Base-by-base conservation (phyloP, 2,113 vertebrate species). In the Lepisosteus oculatus region DNA sequence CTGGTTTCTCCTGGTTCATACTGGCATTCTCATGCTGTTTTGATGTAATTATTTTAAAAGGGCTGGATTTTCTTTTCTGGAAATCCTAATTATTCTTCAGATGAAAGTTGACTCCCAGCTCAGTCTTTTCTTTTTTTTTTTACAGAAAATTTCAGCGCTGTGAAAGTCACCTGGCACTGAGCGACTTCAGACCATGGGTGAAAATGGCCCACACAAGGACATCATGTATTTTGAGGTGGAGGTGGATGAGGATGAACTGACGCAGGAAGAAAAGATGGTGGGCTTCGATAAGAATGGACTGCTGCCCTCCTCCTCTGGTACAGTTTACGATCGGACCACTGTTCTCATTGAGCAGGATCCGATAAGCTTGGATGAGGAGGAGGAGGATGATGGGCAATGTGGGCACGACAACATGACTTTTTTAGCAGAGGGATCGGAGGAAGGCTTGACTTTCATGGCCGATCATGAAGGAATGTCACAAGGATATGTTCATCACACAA, bases 401-500 rank as follows among this genome's bases (percentile, higher is more conserved):
- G 91, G 85, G 13, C 91, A 94, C 68, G 93, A 93, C 78, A 85
- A 85, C n/a, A 88, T 97, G 84, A 83, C 93, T 76, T 98, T 97
- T 78, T 76, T 99, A 11, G 93, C 94, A 0, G 95, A 95, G 72
- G 93, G 93, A 17, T 93, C 93, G 0, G 96, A 98, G 77, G 95
- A 93, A 64, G 94, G 93, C 15, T 89, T 98, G 84, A 85, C 90
- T 63, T 95, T 98, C 71, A 95, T 99, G 89, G 66, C 79, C 2
- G 96, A 98, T 77, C 93, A 94, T 74, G 97, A 98, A 80, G 94
- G 92, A 77, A 98, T 99, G 94, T 95, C 95, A 42, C 97, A 98
- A 88, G 97, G 97, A 84, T 99, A 99, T 0, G 95, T 99, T 73
- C 97, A 99, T 80, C 97, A 99, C 59, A 99, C 98, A 79, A 99